Evolutionary conservation across 2,888 invertebrate species (phyloP).

Genomic region (Octonoba sinensis): DNA sequence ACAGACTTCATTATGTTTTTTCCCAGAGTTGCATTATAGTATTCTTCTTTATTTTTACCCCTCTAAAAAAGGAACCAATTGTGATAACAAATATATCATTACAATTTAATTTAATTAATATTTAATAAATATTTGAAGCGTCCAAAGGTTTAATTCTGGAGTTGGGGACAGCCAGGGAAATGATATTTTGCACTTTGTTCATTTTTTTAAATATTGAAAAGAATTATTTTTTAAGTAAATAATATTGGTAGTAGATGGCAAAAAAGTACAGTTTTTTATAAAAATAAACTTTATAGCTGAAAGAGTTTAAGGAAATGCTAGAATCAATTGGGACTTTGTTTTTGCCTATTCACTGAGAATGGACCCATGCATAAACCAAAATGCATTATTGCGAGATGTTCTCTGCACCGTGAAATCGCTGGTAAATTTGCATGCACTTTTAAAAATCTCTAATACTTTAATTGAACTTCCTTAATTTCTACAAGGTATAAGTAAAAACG

Average conservation of each 20-base stretch:
- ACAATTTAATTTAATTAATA: neutral
- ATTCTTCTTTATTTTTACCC: neutral
- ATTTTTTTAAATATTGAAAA: neutral
- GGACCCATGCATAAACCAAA: no score
- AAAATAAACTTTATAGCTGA: neutral
- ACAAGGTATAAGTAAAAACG: no score
- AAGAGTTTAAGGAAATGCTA: neutral
- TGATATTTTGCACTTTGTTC: neutral
- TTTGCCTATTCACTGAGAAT: neutral
- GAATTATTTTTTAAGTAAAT: neutral
- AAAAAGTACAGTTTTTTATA: neutral
- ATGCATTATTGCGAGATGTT: no score
- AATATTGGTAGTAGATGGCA: neutral
- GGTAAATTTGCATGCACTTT: no score
- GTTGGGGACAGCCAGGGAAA: constrained; percentile 2
- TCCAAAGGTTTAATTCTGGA: neutral
- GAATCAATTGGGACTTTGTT: neutral
- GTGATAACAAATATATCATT: no score
- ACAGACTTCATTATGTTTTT: neutral
- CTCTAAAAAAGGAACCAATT: no score
- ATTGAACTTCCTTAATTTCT: no score
- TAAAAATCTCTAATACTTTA: no score
- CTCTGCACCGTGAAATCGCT: no score
- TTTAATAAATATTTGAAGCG: constrained; percentile 5
- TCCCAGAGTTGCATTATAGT: neutral